Evolutionary conservation across 2,797 vertebrate genomes (phyloP).

Genomic region (Clamator glandarius): DNA sequence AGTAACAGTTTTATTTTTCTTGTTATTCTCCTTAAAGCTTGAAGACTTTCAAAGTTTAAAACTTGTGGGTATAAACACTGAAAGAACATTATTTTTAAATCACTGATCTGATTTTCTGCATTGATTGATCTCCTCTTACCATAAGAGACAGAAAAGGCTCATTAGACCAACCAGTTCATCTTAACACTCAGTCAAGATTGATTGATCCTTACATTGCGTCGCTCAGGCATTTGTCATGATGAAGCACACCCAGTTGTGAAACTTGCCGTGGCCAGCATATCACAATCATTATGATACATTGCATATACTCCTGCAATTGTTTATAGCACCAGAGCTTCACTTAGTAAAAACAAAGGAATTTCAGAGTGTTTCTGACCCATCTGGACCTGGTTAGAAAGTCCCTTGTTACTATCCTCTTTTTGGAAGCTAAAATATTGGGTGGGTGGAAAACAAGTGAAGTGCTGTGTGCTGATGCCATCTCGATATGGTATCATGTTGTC

Average conservation of each 20-base stretch:
- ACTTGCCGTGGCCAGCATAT: neutral
- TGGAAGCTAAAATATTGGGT: neutral
- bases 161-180: neutral
- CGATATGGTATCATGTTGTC: neutral
- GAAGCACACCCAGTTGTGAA: slow-evolving; percentile 2
- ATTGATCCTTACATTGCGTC: neutral
- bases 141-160: slow-evolving; percentile 22
- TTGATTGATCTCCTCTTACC: slow-evolving; percentile 62
- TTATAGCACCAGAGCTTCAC: neutral
- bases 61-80: slow-evolving; percentile 56
- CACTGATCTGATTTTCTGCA: slow-evolving; percentile 74
- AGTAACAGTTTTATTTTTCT: neutral
- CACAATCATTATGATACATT: slow-evolving; percentile 7
- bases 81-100: slow-evolving; percentile 55
- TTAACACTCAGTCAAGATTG: neutral
- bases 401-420: neutral
- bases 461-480: neutral
- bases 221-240: neutral
- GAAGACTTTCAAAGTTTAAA: slow-evolving; percentile 52
- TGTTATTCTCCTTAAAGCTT: neutral
- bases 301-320: neutral
- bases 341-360: neutral
- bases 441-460: neutral
- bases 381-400: neutral
- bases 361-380: neutral